Percentiles rank a stretch among this genome's conserved stretches.
Conservation (phyloP, 2,113 vertebrate genomes). For the Ellobius talpinus region DNA sequence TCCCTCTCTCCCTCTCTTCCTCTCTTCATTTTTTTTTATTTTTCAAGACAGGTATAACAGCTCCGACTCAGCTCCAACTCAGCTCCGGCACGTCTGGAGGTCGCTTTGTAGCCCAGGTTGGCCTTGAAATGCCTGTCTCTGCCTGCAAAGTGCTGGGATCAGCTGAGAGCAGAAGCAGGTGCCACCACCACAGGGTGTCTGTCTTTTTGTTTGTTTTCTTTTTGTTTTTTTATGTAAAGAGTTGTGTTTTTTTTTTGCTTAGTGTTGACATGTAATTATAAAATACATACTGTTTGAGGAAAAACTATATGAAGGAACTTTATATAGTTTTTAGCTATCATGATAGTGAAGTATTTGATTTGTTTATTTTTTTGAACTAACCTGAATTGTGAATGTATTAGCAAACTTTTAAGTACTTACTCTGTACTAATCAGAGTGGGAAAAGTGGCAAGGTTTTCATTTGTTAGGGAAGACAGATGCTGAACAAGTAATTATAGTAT, state of each 20-base stretch:
- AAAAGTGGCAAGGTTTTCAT: conserved; percentile 48
- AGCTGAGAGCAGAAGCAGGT: neutral
- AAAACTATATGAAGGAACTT: neutral
- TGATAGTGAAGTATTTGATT: conserved; percentile 23
- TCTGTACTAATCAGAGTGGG: neutral
- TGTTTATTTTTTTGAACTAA: neutral
- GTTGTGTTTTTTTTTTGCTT: neutral
- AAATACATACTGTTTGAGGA: conserved; percentile 1
- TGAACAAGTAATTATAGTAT: conserved; percentile 34
- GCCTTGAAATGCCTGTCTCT: too few relatives aligned
- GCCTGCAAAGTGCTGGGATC: neutral
- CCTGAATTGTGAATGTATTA: conserved; percentile 5
- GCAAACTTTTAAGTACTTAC: neutral
- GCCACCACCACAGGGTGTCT: neutral
- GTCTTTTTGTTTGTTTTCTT: neutral
- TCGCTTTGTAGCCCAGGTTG: too few relatives aligned
- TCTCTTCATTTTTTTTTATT: too few relatives aligned
- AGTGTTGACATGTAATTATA: conserved; percentile 10
- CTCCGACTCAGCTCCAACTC: too few relatives aligned
- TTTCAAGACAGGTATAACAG: too few relatives aligned
- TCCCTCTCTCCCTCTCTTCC: too few relatives aligned
- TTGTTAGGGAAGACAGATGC: conserved; percentile 40
- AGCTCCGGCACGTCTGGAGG: too few relatives aligned
- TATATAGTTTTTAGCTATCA: neutral
- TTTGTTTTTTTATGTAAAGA: conserved; percentile 29